Evolutionary conservation across 2,888 invertebrate genomes (phyloP).

Genomic region (Sesia apiformis): DNA sequence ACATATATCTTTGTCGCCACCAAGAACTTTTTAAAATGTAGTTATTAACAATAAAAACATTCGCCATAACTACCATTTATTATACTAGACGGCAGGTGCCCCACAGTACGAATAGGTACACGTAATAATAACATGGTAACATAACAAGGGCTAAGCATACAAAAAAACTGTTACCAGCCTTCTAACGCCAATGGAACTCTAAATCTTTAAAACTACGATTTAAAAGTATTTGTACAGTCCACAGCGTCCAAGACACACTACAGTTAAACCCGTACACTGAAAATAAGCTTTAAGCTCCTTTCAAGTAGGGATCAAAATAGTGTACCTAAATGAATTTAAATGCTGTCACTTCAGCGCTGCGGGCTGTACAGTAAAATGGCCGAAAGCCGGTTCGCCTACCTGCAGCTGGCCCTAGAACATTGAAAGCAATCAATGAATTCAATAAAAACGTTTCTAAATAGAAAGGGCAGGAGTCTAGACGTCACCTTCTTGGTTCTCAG

Average conservation of each 20-base stretch:
- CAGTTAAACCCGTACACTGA: no score
- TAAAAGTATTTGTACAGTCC: background rate
- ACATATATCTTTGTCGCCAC: no score
- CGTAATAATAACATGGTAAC: conserved; percentile 3
- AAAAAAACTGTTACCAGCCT: conserved; percentile 11
- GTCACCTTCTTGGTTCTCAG: conserved; percentile 48
- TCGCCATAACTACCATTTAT: background rate
- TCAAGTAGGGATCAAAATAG: no score
- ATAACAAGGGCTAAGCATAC: conserved; percentile 10
- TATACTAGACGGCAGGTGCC: background rate
- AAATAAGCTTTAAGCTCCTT: no score
- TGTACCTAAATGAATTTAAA: no score
- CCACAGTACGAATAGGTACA: background rate
- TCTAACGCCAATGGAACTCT: conserved; percentile 3
- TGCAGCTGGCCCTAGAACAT: conserved; percentile 59
- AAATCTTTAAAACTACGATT: background rate
- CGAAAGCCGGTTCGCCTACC: conserved; percentile 40
- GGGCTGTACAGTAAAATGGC: background rate
- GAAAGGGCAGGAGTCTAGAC: conserved; percentile 71
- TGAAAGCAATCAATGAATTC: conserved; percentile 46
- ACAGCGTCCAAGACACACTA: no score
- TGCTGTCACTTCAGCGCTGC: no score
- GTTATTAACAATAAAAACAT: no score
- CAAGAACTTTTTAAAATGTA: no score
- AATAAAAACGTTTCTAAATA: conserved; percentile 45